Evolutionary conservation across 2,797 vertebrate species (phyloP).

Genomic region (Salmo trutta): DNA sequence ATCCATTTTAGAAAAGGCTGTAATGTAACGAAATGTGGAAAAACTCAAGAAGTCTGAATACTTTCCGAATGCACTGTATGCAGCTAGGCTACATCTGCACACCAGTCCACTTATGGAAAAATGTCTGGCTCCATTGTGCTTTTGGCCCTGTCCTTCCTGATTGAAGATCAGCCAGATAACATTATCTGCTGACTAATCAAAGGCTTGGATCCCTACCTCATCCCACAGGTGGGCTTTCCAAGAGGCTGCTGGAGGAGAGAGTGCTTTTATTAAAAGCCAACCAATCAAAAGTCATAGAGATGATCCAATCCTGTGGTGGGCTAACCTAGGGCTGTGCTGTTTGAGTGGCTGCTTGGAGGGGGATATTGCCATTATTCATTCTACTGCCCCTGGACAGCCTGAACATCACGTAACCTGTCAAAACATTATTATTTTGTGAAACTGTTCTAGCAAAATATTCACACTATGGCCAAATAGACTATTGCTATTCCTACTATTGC

Average conservation of each 20-base stretch:
- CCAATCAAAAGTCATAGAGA: conserved; percentile 54
- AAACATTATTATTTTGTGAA: too few relatives aligned
- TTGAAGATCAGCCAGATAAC: conserved; percentile 83
- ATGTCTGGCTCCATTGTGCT: conserved; percentile 37
- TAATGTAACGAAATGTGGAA: too few relatives aligned
- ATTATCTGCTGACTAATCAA: conserved; percentile 69
- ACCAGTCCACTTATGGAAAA: conserved; percentile 72
- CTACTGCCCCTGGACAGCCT: not conserved
- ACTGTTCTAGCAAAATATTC: too few relatives aligned
- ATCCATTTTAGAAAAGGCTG: too few relatives aligned
- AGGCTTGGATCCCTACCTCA: conserved; percentile 64
- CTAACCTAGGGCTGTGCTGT: conserved; percentile 46
- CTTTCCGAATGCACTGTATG: too few relatives aligned
- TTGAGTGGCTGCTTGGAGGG: conserved; percentile 43
- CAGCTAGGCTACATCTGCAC: conserved; percentile 73
- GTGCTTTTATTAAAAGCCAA: conserved; percentile 81
- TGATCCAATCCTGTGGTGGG: conserved; percentile 42
- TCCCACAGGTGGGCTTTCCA: conserved; percentile 79
- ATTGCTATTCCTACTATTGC: not conserved
- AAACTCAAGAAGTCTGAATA: too few relatives aligned
- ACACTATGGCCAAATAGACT: too few relatives aligned
- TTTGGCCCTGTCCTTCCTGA: conserved; percentile 63
- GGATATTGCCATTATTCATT: conserved; percentile 16
- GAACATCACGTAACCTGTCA: not conserved
- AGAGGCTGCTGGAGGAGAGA: conserved; percentile 54